Evolutionary conservation across 2,113 vertebrate species (phyloP).

Genomic region (Oceanites oceanicus): DNA sequence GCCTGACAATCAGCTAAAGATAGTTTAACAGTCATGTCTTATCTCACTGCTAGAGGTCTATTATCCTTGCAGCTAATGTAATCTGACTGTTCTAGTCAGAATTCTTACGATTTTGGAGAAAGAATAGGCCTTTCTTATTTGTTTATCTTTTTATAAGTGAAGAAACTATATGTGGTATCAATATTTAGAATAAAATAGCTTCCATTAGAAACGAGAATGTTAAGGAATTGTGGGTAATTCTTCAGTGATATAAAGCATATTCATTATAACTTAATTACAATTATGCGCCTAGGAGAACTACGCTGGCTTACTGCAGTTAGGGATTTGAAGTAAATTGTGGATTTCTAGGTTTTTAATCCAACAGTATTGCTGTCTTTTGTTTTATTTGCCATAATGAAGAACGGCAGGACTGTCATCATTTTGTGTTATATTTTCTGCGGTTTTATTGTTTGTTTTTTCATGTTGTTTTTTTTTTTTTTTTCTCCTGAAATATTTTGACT

Average conservation of each 20-base stretch:
- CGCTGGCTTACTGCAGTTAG: neutral
- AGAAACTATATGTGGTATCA: neutral
- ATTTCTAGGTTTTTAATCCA: neutral
- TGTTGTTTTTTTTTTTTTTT: neutral
- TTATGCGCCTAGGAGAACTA: neutral
- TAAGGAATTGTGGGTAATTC: neutral
- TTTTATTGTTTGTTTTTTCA: neutral
- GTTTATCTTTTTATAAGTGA: neutral
- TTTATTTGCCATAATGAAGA: neutral
- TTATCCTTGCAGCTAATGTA: neutral
- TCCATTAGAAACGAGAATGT: neutral
- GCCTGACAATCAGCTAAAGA: neutral
- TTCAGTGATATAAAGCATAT: neutral
- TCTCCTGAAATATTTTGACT: neutral
- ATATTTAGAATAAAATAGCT: neutral
- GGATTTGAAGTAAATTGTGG: neutral
- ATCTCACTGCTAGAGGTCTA: neutral
- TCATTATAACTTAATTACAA: neutral
- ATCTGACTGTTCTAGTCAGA: neutral
- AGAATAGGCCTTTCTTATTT: neutral
- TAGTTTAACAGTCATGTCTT: neutral
- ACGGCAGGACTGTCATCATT: neutral
- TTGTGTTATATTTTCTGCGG: neutral
- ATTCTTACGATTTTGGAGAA: neutral
- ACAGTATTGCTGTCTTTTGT: neutral